A percentile compares a stretch with the other conserved stretches of the same genome.
These are phyloP conservation scores for Ptychoptera albimana DNA, from an alignment of 2,888 invertebrate genomes.

Conservation along the genomic window DNA sequence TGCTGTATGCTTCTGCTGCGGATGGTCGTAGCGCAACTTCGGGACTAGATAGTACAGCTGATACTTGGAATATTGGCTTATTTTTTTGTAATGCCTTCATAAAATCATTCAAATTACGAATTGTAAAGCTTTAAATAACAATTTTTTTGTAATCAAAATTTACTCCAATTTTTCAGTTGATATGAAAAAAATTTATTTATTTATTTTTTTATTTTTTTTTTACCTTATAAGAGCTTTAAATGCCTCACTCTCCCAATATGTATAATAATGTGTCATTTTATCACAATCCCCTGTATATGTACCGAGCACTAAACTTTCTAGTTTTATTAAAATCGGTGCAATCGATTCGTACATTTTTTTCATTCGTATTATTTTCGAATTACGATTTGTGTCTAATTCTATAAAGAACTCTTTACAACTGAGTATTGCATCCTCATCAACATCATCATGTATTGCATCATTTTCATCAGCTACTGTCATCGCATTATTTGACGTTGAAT, in stretches of 20 bases:
- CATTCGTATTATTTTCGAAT: conserved; percentile 49
- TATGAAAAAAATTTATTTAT: too few relatives aligned
- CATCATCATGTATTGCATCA: conserved; percentile 8
- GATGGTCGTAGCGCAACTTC: conserved; percentile 64
- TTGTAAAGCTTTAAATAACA: conserved; percentile 35
- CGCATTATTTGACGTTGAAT: not conserved
- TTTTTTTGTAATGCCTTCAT: conserved; percentile 38
- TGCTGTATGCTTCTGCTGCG: conserved; percentile 59
- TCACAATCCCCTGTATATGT: conserved; percentile 58
- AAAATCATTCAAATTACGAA: conserved; percentile 55
- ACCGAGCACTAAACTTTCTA: conserved; percentile 70
- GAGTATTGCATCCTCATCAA: conserved; percentile 10
- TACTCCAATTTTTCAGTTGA: conserved; percentile 2
- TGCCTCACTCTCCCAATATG: conserved; percentile 66
- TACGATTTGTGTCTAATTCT: conserved; percentile 49
- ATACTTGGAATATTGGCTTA: conserved; percentile 59
- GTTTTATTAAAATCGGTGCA: conserved; percentile 66
- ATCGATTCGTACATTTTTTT: conserved; percentile 60
- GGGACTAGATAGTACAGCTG: conserved; percentile 54
- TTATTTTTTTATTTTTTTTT: too few relatives aligned
- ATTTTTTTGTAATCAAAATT: conserved; percentile 3
- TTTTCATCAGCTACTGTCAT: not conserved
- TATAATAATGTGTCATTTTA: conserved; percentile 63
- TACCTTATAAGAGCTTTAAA: conserved; percentile 47
- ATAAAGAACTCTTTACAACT: conserved; percentile 42